Evolutionary conservation across 2,797 vertebrate species (phyloP).

Genomic region (Xyrichtys novacula): DNA sequence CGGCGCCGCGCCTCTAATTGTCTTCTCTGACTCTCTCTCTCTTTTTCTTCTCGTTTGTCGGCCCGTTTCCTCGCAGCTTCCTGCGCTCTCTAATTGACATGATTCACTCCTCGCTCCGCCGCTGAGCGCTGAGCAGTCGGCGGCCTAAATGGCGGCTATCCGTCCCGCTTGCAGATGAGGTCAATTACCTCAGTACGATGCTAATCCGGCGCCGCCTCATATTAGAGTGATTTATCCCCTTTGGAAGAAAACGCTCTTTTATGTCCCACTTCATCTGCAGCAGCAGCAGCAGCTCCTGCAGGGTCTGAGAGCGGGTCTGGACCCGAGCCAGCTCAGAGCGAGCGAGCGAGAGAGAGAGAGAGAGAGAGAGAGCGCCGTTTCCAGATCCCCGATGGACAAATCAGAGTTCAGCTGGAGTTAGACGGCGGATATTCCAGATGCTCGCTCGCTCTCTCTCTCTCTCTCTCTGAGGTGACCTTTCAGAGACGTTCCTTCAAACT

Average conservation of each 20-base stretch:
- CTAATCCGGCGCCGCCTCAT: slow-evolving; percentile 61
- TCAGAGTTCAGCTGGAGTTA: slow-evolving; percentile 42
- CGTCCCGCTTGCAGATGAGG: slow-evolving; percentile 67
- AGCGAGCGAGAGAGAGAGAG: too few species aligned
- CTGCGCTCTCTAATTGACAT: slow-evolving; percentile 69
- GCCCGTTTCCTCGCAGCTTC: slow-evolving; percentile 54
- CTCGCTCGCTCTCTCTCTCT: not conserved
- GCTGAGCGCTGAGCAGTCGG: slow-evolving; percentile 35
- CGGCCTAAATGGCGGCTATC: slow-evolving; percentile 65
- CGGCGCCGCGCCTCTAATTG: slow-evolving; percentile 56
- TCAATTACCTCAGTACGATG: slow-evolving; percentile 63
- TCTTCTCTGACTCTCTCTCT: slow-evolving; percentile 9
- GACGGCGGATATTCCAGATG: slow-evolving; percentile 62
- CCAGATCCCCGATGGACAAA: slow-evolving; percentile 49
- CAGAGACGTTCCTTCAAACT: slow-evolving; percentile 37
- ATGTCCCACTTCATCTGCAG: slow-evolving; percentile 61
- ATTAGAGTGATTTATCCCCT: slow-evolving; percentile 69
- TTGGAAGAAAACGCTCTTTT: slow-evolving; percentile 60
- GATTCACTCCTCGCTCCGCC: slow-evolving; percentile 63
- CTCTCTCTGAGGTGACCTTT: slow-evolving; percentile 50
- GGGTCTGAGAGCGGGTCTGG: slow-evolving; percentile 50
- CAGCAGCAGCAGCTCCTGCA: slow-evolving; percentile 39
- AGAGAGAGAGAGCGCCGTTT: slow-evolving; percentile 56
- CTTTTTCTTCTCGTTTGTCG: slow-evolving; percentile 21
- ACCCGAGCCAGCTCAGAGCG: slow-evolving; percentile 38